Conservation (phyloP, 2,888 invertebrate genomes). For the Endomychus coccineus region DNA sequence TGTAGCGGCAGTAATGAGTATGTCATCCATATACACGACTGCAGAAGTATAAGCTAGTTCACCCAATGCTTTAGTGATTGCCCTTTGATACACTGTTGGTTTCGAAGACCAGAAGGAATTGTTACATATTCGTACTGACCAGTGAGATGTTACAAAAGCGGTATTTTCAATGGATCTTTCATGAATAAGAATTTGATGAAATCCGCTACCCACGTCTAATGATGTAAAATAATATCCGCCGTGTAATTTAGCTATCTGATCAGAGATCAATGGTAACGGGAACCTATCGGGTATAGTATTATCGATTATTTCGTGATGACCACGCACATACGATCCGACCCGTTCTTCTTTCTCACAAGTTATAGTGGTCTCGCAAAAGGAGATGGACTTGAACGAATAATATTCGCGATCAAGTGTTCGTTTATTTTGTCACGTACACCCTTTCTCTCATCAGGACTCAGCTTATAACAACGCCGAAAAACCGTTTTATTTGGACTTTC, state of each 20-base stretch:
- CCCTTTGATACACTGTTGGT: slow-evolving; percentile 24
- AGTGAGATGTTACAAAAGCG: too few species aligned
- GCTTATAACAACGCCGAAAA: too few species aligned
- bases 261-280: slow-evolving; percentile 25
- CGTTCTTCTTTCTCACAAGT: slow-evolving; percentile 23
- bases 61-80: slow-evolving; percentile 19
- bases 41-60: slow-evolving; percentile 13
- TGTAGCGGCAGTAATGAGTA: slow-evolving; percentile 16
- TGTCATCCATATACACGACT: slow-evolving; percentile 19
- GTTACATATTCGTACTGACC: too few species aligned
- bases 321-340: slow-evolving; percentile 21
- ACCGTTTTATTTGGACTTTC: too few species aligned
- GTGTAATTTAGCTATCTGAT: slow-evolving; percentile 23
- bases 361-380: slow-evolving; percentile 23
- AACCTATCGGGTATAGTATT: slow-evolving; percentile 25
- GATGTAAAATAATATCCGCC: slow-evolving; percentile 19
- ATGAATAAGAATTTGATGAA: slow-evolving; percentile 20
- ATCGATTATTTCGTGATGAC: slow-evolving; percentile 24
- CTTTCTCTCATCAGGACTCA: too few species aligned
- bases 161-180: slow-evolving; percentile 22
- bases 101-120: too few species aligned
- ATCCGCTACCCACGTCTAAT: slow-evolving; percentile 20
- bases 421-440: too few species aligned
- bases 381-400: slow-evolving; percentile 21
- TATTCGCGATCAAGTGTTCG: too few species aligned